These are phyloP conservation scores for Sylvicola fuscatus DNA, from an alignment of 2,888 invertebrate genomes.

Conservation along the genomic window DNA sequence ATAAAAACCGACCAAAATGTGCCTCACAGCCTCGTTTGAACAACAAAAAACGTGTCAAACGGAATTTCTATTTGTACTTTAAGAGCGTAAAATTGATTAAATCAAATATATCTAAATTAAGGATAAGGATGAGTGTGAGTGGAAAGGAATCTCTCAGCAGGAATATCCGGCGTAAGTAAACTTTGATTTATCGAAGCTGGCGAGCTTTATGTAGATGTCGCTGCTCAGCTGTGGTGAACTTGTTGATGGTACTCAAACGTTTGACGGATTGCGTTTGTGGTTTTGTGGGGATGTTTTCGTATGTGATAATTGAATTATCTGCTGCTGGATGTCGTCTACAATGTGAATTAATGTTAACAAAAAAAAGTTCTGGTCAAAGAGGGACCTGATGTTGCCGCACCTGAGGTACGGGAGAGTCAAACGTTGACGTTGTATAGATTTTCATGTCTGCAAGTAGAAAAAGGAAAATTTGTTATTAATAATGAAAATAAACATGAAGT, in stretches of 20 bases:
- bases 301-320: constrained; percentile 1
- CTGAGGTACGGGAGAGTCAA: constrained; percentile 22
- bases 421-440: constrained; percentile 17
- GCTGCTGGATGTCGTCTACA: neutral
- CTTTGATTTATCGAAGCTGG: no score
- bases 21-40: no score
- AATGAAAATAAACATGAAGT: neutral
- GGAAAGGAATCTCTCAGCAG: no score
- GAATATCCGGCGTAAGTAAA: no score
- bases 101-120: no score
- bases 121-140: no score
- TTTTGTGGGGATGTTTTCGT: neutral
- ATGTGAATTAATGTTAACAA: neutral
- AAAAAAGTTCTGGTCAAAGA: constrained; percentile 7
- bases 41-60: no score
- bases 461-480: constrained; percentile 3
- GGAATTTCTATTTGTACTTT: no score
- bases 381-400: constrained; percentile 12
- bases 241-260: neutral
- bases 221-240: neutral
- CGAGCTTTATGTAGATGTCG: no score
- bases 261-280: neutral
- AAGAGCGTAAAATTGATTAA: no score
- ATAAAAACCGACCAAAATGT: no score
- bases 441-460: constrained; percentile 21